These are phyloP conservation scores for Diadema setosum DNA, from an alignment of 35 echinoderm and acorn worm genomes.

Conservation along the genomic window DNA sequence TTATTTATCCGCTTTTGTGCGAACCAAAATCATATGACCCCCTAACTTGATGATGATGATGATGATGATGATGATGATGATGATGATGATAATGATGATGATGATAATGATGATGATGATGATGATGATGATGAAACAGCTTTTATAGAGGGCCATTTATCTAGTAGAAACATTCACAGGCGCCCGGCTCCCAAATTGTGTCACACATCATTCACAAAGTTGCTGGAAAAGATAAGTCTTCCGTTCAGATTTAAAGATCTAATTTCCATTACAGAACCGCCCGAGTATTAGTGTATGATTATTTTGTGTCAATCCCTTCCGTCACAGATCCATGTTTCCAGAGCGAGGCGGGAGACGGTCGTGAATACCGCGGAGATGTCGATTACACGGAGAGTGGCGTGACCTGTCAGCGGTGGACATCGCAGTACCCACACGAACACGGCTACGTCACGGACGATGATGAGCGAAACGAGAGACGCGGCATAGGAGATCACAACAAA, in stretches of 20 bases:
- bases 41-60: background rate
- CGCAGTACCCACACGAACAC: slow-evolving; percentile 84
- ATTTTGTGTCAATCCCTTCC: too few relatives aligned
- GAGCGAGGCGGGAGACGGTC: slow-evolving; percentile 67
- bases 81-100: background rate
- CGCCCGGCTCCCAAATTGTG: too few relatives aligned
- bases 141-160: too few relatives aligned
- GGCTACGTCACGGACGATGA: slow-evolving; percentile 38
- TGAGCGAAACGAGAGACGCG: slow-evolving; percentile 55
- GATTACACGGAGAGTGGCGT: slow-evolving; percentile 75
- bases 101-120: background rate
- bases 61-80: background rate
- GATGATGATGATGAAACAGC: background rate
- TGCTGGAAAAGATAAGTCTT: too few relatives aligned
- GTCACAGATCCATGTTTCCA: slow-evolving; percentile 56
- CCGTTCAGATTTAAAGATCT: too few relatives aligned
- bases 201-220: too few relatives aligned
- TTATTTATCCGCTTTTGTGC: too few relatives aligned
- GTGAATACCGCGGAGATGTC: slow-evolving; percentile 77
- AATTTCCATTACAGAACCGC: too few relatives aligned
- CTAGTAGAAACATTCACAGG: too few relatives aligned
- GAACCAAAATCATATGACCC: too few relatives aligned
- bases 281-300: too few relatives aligned
- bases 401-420: slow-evolving; percentile 90
- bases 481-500: slow-evolving; percentile 82